Percentiles rank a stretch among this genome's conserved stretches.
Evolutionary conservation across 2,888 invertebrate genomes (phyloP).

Genomic region (Ditula angustiorana): DNA sequence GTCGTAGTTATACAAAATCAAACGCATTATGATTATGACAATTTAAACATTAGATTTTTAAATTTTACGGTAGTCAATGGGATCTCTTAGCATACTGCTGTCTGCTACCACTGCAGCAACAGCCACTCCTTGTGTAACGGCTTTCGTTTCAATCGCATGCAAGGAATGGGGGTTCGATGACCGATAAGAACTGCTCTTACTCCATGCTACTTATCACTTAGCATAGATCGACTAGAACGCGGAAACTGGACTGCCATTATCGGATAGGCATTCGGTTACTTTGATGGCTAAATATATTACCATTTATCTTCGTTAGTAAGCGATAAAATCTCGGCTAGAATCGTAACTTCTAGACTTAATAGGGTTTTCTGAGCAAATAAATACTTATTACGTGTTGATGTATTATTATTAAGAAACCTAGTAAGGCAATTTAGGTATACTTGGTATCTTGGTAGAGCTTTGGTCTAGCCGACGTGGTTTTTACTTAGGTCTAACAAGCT

Average conservation of each 20-base stretch:
- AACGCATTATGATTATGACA: too few species aligned
- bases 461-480: too few species aligned
- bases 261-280: slow-evolving; percentile 51
- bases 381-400: not conserved
- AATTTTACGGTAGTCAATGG: too few species aligned
- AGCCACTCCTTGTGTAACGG: slow-evolving; percentile 40
- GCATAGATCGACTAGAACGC: slow-evolving; percentile 60
- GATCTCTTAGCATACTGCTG: slow-evolving; percentile 16
- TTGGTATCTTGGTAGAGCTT: not conserved
- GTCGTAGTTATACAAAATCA: too few species aligned
- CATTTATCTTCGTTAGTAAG: slow-evolving; percentile 36
- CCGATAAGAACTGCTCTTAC: slow-evolving; percentile 46
- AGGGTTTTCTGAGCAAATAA: not conserved
- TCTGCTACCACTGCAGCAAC: not conserved
- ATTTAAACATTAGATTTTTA: too few species aligned
- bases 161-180: slow-evolving; percentile 47
- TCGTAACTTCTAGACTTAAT: slow-evolving; percentile 20
- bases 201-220: slow-evolving; percentile 55
- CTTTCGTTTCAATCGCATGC: slow-evolving; percentile 40
- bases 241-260: slow-evolving; percentile 58
- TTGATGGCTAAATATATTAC: slow-evolving; percentile 41
- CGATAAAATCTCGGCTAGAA: slow-evolving; percentile 15
- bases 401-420: not conserved
- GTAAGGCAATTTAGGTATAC: not conserved
- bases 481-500: too few species aligned